Evolutionary conservation across 1,140 invertebrate genomes (phyloP), one percentile per base, ranked within the genome.

Genomic region (Rhagoletis zephyria): DNA sequence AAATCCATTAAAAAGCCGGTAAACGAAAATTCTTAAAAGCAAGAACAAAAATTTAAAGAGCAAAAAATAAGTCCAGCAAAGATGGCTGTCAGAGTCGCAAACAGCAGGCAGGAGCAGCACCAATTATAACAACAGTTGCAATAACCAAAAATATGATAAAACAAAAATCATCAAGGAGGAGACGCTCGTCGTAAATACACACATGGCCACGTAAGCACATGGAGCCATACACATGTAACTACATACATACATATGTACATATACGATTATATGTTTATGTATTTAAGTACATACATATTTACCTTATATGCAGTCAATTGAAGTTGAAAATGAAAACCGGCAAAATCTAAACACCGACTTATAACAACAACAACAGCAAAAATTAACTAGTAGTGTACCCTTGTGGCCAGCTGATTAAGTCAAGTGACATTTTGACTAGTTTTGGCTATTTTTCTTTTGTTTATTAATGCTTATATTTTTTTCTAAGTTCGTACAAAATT

Each of bases 1-100:
- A 30, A 86, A 86, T n/a, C 59, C 85, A 86, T 86, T 86, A 86
- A 86, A 61, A 45, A 9, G 85, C 56, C 85, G 85, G 85, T 64
- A 86, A 86, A 59, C 85, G 85, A 65, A 61, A 81, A 81, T 81
- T 81, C 9, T 16, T 48, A n/a, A 56, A 81, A 81, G 30, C 30
- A 81, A 56, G 40, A 74, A 1, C 7, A 70, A 64, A 67, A 30
- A 67, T 30, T 30, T 30, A 0, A 30, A 74, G 40, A 42, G 64
- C 40, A 67, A 67, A 74, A 48, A 85, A 60, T 10, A 61, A 86
- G 19, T 42, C 6, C 74, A 51, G 56, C 48, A 81, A 51, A 14
- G 56, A 81, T 81, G 74, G 48, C 51, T 81, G 14, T 81, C 74
- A 56, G n/a, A 10, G 19, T n/a, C 19, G 19, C 45, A 30, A 30